Conservation (phyloP, 2,797 vertebrate genomes). For the Myotis planiceps region DNA sequence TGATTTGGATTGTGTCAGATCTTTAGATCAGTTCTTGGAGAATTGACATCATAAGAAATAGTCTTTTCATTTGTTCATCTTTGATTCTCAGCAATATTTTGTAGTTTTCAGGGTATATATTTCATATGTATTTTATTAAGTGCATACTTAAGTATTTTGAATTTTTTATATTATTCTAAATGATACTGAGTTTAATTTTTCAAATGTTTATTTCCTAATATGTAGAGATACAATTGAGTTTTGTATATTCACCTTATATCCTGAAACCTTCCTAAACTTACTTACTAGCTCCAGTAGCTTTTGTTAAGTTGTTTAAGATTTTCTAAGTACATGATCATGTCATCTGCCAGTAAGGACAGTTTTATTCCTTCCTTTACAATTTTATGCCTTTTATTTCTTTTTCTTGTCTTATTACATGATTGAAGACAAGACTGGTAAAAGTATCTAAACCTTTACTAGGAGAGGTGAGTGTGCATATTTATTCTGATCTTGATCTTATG, state of each 20-base stretch:
- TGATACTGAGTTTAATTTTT: not conserved
- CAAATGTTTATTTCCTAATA: not conserved
- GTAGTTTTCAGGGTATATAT: not conserved
- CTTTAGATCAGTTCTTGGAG: not conserved
- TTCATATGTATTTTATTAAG: not conserved
- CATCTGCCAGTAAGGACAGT: not conserved
- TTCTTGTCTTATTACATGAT: not conserved
- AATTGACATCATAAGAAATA: not conserved
- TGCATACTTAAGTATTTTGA: not conserved
- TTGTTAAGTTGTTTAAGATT: not conserved
- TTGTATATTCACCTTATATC: not conserved
- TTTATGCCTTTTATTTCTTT: not conserved
- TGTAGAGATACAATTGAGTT: not conserved
- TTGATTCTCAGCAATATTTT: not conserved
- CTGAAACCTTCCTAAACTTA: not conserved
- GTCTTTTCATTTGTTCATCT: not conserved
- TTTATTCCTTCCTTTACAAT: not conserved
- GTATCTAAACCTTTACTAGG: not conserved
- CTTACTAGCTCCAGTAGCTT: not conserved
- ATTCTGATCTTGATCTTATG: not conserved
- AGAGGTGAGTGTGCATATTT: not conserved
- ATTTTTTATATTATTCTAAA: not conserved
- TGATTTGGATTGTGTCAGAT: not conserved
- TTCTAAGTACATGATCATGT: not conserved
- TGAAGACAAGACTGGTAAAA: not conserved